Evolutionary conservation across 2,113 vertebrate genomes (phyloP).

Genomic region (Paedocypris sp.): DNA sequence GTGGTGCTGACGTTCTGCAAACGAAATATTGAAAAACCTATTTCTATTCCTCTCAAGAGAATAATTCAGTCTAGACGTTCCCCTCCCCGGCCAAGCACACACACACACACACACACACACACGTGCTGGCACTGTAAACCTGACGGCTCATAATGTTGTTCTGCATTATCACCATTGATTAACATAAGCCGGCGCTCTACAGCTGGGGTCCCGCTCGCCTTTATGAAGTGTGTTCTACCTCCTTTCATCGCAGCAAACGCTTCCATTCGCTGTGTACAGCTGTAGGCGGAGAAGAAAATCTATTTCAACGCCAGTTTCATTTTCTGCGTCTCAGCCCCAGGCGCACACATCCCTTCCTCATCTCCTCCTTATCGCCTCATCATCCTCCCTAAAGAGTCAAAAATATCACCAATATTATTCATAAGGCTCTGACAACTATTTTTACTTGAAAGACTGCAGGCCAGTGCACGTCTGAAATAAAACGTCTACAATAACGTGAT

Average conservation of each 20-base stretch:
- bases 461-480: too few species aligned
- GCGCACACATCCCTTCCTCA: background rate
- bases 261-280: slow-evolving; percentile 30
- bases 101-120: background rate
- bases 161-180: slow-evolving; percentile 19
- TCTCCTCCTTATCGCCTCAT: background rate
- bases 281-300: slow-evolving; percentile 19
- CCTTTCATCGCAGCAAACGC: slow-evolving; percentile 30
- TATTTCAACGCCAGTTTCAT: slow-evolving; percentile 24
- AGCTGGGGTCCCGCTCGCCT: slow-evolving; percentile 9
- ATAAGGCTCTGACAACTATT: too few species aligned
- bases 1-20: background rate
- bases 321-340: slow-evolving; percentile 18
- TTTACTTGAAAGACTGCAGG: too few species aligned
- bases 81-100: background rate
- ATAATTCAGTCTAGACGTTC: slow-evolving; percentile 6
- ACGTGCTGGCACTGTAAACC: background rate
- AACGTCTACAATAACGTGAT: background rate
- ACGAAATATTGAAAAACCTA: background rate
- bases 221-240: slow-evolving; percentile 27
- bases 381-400: background rate
- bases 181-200: slow-evolving; percentile 9
- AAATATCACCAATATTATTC: background rate
- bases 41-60: background rate
- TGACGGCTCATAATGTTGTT: background rate